Conservation (phyloP, 2,797 vertebrate species). For the Leuciscus waleckii region DNA sequence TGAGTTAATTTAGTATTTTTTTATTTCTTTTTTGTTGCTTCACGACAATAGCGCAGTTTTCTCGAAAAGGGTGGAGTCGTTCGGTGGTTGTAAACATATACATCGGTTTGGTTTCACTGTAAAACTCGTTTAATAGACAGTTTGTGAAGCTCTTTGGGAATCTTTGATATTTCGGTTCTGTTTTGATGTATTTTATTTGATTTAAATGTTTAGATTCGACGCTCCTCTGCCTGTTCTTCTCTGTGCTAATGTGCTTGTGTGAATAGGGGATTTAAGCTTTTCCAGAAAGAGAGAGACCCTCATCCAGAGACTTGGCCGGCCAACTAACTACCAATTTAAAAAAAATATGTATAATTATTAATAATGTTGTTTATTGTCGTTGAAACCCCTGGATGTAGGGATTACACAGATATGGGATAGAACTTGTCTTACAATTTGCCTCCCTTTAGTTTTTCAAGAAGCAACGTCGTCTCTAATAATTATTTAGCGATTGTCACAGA, state of each 20-base stretch:
- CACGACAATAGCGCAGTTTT: slow-evolving; percentile 10
- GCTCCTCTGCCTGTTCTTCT: not conserved
- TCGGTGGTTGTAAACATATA: slow-evolving; percentile 33
- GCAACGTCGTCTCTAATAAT: not conserved
- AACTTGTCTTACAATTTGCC: not conserved
- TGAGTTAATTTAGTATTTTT: not conserved
- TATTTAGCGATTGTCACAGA: not conserved
- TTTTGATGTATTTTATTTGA: not conserved
- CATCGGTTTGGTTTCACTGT: not conserved
- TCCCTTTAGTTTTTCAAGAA: not conserved
- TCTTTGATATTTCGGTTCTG: not conserved
- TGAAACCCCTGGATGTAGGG: not conserved
- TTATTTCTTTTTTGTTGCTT: not conserved
- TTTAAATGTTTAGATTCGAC: not conserved
- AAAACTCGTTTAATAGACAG: not conserved
- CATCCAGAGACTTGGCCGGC: not conserved
- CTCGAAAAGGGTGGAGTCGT: slow-evolving; percentile 53
- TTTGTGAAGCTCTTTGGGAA: not conserved
- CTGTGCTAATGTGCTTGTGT: not conserved
- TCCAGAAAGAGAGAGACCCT: not conserved
- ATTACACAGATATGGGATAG: not conserved
- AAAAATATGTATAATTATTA: too few species aligned
- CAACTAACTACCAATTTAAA: not conserved
- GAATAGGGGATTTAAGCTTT: too few species aligned
- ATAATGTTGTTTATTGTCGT: too few species aligned